Percentiles rank a stretch among this genome's conserved stretches.
These are phyloP conservation scores for Mythimna impura DNA, from an alignment of 2,888 invertebrate genomes.

Conservation along the genomic window DNA sequence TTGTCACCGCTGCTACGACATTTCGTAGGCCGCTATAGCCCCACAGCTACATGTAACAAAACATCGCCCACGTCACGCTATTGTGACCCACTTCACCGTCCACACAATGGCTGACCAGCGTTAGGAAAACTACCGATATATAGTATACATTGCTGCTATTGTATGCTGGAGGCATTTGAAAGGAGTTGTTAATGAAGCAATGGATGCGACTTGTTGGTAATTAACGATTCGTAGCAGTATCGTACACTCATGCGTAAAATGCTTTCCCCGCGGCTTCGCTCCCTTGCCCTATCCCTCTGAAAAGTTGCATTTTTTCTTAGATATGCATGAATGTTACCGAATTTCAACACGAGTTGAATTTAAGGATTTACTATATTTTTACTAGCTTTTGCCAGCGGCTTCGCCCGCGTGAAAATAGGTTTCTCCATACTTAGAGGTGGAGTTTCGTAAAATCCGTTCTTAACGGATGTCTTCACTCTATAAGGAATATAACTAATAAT, in stretches of 20 bases:
- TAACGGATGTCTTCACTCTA: no score
- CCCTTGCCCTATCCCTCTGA: neutral
- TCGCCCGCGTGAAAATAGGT: no score
- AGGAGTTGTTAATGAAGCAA: neutral
- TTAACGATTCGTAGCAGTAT: neutral
- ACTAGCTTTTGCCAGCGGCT: no score
- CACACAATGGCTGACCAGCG: constrained; percentile 14
- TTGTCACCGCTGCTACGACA: neutral
- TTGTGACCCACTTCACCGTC: neutral
- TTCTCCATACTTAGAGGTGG: no score
- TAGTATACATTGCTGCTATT: constrained; percentile 1
- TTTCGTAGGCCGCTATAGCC: constrained; percentile 13
- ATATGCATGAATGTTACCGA: neutral
- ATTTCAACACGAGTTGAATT: neutral
- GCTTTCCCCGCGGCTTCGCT: neutral
- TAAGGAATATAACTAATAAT: no score
- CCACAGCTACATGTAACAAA: neutral
- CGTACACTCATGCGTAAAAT: neutral
- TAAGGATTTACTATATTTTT: no score
- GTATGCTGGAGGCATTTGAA: neutral
- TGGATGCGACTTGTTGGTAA: neutral
- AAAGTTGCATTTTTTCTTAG: neutral
- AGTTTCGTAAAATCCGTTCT: no score
- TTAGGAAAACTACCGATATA: constrained; percentile 19
- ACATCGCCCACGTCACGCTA: constrained; percentile 12